These are phyloP conservation scores for Hypolimnas misippus DNA, from an alignment of 2,888 invertebrate genomes.

Conservation along the genomic window DNA sequence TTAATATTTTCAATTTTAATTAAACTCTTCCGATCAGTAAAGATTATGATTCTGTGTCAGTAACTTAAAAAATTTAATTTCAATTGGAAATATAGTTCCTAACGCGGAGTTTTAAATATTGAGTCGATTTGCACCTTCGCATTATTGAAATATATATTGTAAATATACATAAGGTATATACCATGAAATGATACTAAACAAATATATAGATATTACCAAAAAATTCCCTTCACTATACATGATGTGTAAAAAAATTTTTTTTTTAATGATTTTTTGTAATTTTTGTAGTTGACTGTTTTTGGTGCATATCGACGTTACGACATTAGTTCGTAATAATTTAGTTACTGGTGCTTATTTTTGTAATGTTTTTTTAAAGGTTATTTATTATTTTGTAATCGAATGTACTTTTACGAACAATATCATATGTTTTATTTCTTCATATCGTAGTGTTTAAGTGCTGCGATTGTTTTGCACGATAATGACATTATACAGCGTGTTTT, in stretches of 20 bases:
- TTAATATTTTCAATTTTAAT: too few species aligned
- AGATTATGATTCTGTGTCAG: too few species aligned
- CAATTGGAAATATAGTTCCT: conserved; percentile 46
- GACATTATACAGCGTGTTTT: conserved; percentile 1
- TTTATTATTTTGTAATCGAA: conserved; percentile 35
- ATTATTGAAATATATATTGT: neutral
- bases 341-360: conserved; percentile 42
- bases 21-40: too few species aligned
- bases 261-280: neutral
- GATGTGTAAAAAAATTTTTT: neutral
- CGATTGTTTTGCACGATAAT: conserved; percentile 17
- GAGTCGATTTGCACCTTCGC: conserved; percentile 23
- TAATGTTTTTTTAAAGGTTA: conserved; percentile 31
- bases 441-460: conserved; percentile 18
- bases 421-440: conserved; percentile 13
- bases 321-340: conserved; percentile 15
- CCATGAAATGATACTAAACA: neutral
- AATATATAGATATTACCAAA: neutral
- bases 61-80: conserved; percentile 29
- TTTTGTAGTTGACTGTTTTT: neutral
- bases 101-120: conserved; percentile 19
- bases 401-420: conserved; percentile 21
- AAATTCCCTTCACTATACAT: neutral
- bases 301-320: conserved; percentile 37
- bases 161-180: conserved; percentile 1